Base-by-base conservation (phyloP, 2,113 vertebrate genomes). In the Myotis davidii region DNA sequence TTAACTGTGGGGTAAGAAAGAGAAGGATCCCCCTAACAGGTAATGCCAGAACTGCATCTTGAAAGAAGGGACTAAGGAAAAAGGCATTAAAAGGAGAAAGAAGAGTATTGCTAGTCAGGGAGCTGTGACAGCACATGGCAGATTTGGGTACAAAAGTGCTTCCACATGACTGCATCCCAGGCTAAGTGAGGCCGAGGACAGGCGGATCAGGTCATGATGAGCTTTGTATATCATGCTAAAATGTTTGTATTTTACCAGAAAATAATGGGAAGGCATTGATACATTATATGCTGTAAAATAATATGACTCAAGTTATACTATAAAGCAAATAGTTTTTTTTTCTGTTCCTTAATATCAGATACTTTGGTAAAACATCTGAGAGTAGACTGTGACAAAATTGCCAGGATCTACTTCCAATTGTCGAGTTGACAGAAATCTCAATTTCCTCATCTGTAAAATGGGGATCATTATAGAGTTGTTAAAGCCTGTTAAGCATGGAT, bases 401-500 rank as follows among this genome's bases (percentile, higher is more conserved):
- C 18, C 13, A 67, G 82, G 25, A 72, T 78, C 77, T 52, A 52
- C 9, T 73, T 84, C 50, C 25, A 34, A 2, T 54, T 76, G 17
- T n/a, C n/a, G 25, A 73, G 54, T 29, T 87, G 32, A 92, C 2
- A 17, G 45, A 61, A 84, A n/a, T 54, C 50, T 78, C 39, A 67
- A 16, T 93, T 52, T 90, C 48, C 61, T 91, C 39, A 50, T 93
- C 87, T 91, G 27, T 93, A 45, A 61, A 76, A 32, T 52, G 23
- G 70, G 79, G 45, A 52, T 65, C 16, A 3, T 42, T 32, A 27
- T 32, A 81, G 42, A 52, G 4, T 77, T 34, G 23, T 42, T 50
- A 27, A 48, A 50, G 50, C 72, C n/a, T 45, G 2, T 42, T 54
- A 34, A 42, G 59, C 39, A 25, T 69, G 72, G 59, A 48, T 85